Conservation (phyloP, 1,140 invertebrate species). For the Drosophila ambigua region DNA sequence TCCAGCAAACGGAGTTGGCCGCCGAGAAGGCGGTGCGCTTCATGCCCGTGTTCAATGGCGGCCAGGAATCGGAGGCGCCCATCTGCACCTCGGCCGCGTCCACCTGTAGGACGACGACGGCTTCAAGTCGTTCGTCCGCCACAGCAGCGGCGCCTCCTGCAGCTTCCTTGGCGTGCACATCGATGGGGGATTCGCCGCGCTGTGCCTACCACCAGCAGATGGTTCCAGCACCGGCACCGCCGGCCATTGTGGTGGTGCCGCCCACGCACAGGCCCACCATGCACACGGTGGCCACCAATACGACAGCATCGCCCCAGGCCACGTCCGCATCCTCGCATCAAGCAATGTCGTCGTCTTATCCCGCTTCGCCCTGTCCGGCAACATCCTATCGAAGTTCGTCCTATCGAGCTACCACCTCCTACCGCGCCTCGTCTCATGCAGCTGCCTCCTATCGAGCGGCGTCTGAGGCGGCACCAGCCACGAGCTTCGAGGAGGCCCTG, state of each 20-base stretch:
- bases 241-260: not conserved
- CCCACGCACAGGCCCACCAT: not conserved
- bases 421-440: no score
- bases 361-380: constrained; percentile 10
- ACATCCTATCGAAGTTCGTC: no score
- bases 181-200: not conserved
- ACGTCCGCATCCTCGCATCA: no score
- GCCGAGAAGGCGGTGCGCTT: constrained; percentile 49
- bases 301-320: not conserved
- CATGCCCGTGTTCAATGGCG: constrained; percentile 35
- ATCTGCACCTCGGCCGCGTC: not conserved
- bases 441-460: no score
- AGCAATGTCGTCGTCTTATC: no score
- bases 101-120: not conserved
- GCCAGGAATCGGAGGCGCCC: not conserved
- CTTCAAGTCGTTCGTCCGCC: not conserved
- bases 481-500: not conserved
- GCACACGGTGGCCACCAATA: constrained; percentile 39
- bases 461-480: no score
- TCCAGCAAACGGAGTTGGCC: constrained; percentile 58
- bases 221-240: not conserved
- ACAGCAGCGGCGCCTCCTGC: not conserved
- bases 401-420: no score
- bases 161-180: not conserved
- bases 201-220: constrained; percentile 5